Conservation (phyloP, 2,797 vertebrate species). For the Fundulus diaphanus region DNA sequence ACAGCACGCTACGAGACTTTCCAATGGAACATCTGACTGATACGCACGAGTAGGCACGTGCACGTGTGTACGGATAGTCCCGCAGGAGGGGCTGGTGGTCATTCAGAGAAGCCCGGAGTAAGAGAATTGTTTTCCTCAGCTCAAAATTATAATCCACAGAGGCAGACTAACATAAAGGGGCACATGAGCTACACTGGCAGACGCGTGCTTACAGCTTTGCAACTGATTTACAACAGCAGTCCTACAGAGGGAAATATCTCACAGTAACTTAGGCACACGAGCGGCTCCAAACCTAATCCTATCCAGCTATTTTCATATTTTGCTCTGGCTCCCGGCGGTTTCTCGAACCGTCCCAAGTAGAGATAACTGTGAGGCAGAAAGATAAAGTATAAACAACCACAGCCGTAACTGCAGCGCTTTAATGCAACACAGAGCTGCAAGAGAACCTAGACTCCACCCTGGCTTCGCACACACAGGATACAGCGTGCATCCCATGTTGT, state of each 20-base stretch:
- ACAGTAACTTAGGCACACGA: constrained; percentile 49
- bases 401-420: constrained; percentile 55
- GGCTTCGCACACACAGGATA: constrained; percentile 42
- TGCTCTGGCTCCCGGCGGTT: constrained; percentile 37
- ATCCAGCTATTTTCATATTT: constrained; percentile 55
- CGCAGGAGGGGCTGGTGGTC: constrained; percentile 12
- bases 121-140: constrained; percentile 19
- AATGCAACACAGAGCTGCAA: constrained; percentile 68
- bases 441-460: constrained; percentile 62
- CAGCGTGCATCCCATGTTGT: constrained; percentile 5
- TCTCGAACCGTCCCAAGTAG: constrained; percentile 28
- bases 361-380: neutral
- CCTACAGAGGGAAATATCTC: constrained; percentile 49
- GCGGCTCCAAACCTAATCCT: constrained; percentile 46
- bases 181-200: constrained; percentile 27
- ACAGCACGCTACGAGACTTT: constrained; percentile 52
- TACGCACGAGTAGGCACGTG: constrained; percentile 46
- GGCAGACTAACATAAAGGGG: constrained; percentile 33
- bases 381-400: constrained; percentile 13
- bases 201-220: constrained; percentile 40
- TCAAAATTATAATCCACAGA: constrained; percentile 22
- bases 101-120: constrained; percentile 13
- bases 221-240: constrained; percentile 53
- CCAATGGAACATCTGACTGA: constrained; percentile 63
- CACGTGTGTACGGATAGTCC: constrained; percentile 28